These are phyloP conservation scores for Echinometra lucunter DNA, from an alignment of 53 echinoderm and acorn worm genomes.

Conservation along the genomic window DNA sequence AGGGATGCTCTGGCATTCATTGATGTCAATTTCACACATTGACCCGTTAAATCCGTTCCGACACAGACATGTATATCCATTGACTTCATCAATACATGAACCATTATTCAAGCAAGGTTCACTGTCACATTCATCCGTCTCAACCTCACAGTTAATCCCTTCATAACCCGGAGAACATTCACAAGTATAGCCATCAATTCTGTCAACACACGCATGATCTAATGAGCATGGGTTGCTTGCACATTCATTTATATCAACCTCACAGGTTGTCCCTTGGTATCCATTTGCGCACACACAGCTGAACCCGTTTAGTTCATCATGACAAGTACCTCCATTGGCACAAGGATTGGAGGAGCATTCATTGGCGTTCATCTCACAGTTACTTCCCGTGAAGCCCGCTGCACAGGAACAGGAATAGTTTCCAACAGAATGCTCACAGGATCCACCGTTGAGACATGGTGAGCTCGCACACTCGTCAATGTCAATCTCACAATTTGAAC, in stretches of 20 bases:
- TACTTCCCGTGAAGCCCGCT: slow-evolving; percentile 40
- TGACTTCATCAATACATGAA: slow-evolving; percentile 4
- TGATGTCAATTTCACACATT: slow-evolving; percentile 53
- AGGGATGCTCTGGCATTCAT: slow-evolving; percentile 74
- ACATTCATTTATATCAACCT: slow-evolving; percentile 72
- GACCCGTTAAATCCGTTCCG: slow-evolving; percentile 53
- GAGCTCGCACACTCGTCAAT: slow-evolving; percentile 56
- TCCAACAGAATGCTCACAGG: slow-evolving; percentile 7
- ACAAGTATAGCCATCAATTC: slow-evolving; percentile 57
- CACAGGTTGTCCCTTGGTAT: slow-evolving; percentile 62
- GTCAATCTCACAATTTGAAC: slow-evolving; percentile 53
- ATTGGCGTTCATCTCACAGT: slow-evolving; percentile 40
- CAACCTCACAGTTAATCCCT: slow-evolving; percentile 51
- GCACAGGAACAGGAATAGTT: slow-evolving; percentile 52
- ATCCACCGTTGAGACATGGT: slow-evolving; percentile 53
- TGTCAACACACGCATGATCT: slow-evolving; percentile 43
- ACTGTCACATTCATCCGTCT: slow-evolving; percentile 56
- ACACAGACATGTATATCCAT: slow-evolving; percentile 58
- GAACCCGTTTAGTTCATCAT: slow-evolving; percentile 71
- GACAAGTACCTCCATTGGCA: slow-evolving; percentile 57
- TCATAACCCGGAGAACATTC: slow-evolving; percentile 57
- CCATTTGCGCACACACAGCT: slow-evolving; percentile 64
- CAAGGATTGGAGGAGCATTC: slow-evolving; percentile 62
- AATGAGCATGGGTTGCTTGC: slow-evolving; percentile 35
- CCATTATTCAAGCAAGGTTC: slow-evolving; percentile 61